Percentiles rank a stretch among this genome's conserved stretches.
phyloP scores from a whole-genome alignment of 2,797 vertebrate species.

The Poeciliopsis infans region DNA sequence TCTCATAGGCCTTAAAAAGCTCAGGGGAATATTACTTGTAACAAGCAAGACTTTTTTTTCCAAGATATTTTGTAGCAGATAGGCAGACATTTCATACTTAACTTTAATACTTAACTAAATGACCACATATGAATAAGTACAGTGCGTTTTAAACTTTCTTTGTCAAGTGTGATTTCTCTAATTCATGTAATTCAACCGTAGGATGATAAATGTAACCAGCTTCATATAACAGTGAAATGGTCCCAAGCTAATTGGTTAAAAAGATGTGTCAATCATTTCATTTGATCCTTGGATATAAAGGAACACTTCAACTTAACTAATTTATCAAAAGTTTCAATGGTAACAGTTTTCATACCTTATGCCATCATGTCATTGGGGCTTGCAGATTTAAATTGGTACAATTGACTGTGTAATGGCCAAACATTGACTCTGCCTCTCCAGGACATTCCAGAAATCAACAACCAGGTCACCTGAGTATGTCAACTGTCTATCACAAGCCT shows the following conservation, averaged over 20 bases:
- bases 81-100: background rate
- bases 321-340: background rate
- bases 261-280: background rate
- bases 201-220: no score
- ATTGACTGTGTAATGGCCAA: background rate
- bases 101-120: background rate
- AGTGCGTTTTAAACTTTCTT: background rate
- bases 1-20: background rate
- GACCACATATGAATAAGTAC: background rate
- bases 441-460: background rate
- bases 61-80: background rate
- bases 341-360: background rate
- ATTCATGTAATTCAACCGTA: background rate
- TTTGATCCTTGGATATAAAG: background rate
- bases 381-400: background rate
- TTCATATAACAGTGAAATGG: background rate
- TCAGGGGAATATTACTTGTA: background rate
- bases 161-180: background rate
- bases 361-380: background rate
- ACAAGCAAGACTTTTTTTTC: background rate
- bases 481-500: background rate
- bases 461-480: background rate
- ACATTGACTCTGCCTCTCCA: background rate
- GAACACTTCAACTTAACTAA: background rate
- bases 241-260: background rate